Evolutionary conservation across 2,797 vertebrate species (phyloP).

Genomic region (Holocentrus rufus): DNA sequence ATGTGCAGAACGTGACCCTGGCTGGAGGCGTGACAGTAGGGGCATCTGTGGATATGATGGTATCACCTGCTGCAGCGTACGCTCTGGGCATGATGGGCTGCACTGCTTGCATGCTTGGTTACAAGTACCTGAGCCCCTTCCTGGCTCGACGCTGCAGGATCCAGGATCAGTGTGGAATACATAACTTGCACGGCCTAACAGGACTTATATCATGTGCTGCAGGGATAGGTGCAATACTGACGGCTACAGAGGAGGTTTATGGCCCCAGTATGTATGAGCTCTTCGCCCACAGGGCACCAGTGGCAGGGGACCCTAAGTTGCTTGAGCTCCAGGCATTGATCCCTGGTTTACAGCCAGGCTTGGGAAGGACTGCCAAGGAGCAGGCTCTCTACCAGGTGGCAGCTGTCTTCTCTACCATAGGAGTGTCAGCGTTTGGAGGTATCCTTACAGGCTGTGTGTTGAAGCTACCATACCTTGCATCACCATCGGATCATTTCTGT

Average conservation of each 20-base stretch:
- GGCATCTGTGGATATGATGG: slow-evolving; percentile 84
- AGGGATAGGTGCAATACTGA: slow-evolving; percentile 78
- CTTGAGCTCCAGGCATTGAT: slow-evolving; percentile 63
- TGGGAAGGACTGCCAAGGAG: slow-evolving; percentile 64
- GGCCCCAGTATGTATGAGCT: slow-evolving; percentile 76
- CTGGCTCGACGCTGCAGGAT: slow-evolving; percentile 72
- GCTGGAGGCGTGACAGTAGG: slow-evolving; percentile 87
- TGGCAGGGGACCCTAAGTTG: slow-evolving; percentile 75
- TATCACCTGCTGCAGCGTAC: slow-evolving; percentile 81
- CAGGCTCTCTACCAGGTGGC: slow-evolving; percentile 83
- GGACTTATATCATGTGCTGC: slow-evolving; percentile 83
- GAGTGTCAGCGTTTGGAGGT: slow-evolving; percentile 75
- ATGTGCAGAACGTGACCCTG: slow-evolving; percentile 89
- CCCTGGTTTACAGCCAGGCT: slow-evolving; percentile 44
- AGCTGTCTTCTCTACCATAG: slow-evolving; percentile 79
- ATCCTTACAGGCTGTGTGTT: slow-evolving; percentile 78
- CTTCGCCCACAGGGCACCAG: slow-evolving; percentile 72
- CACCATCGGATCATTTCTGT: slow-evolving; percentile 76
- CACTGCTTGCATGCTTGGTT: slow-evolving; percentile 83
- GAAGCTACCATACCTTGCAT: slow-evolving; percentile 79
- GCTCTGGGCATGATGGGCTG: slow-evolving; percentile 83
- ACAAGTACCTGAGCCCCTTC: slow-evolving; percentile 84
- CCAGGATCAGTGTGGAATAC: slow-evolving; percentile 88
- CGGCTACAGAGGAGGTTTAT: slow-evolving; percentile 72
- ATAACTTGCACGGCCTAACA: slow-evolving; percentile 88